phyloP scores from a whole-genome alignment of 2,888 invertebrate genomes.

The Dolichopus griseipennis region DNA sequence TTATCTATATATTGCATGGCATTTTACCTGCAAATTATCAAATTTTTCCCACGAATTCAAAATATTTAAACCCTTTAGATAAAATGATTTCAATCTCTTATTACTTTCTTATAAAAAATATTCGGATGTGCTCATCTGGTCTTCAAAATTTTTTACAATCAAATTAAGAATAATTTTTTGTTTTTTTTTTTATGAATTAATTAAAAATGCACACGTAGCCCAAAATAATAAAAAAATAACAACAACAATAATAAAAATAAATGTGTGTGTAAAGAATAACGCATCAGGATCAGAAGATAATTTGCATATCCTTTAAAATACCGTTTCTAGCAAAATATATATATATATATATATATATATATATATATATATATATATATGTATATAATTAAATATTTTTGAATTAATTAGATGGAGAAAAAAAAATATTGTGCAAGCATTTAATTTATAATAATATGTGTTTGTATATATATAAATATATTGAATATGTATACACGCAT shows the following conservation, averaged over 20 bases:
- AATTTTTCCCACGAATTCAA: neutral
- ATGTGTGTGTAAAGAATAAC: no score
- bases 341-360: neutral
- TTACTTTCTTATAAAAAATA: no score
- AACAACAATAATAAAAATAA: no score
- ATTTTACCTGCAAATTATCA: neutral
- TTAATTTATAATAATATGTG: no score
- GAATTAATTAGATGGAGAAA: neutral
- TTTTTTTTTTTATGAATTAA: neutral
- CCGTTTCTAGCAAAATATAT: neutral
- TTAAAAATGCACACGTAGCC: neutral
- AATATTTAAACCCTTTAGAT: neutral
- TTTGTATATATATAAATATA: no score
- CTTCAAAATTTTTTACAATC: neutral
- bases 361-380: neutral
- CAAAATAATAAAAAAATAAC: neutral
- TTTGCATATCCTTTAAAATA: neutral
- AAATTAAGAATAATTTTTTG: neutral
- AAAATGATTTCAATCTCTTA: neutral
- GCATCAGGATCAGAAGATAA: neutral
- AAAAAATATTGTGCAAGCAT: neutral
- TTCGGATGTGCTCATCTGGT: neutral
- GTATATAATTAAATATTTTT: neutral
- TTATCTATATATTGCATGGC: neutral
- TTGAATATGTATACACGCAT: neutral